A percentile compares a stretch with the other conserved stretches of the same genome.
These are phyloP conservation scores for Linnaemya vulpina DNA, from an alignment of 2,888 invertebrate genomes.

Conservation along the genomic window DNA sequence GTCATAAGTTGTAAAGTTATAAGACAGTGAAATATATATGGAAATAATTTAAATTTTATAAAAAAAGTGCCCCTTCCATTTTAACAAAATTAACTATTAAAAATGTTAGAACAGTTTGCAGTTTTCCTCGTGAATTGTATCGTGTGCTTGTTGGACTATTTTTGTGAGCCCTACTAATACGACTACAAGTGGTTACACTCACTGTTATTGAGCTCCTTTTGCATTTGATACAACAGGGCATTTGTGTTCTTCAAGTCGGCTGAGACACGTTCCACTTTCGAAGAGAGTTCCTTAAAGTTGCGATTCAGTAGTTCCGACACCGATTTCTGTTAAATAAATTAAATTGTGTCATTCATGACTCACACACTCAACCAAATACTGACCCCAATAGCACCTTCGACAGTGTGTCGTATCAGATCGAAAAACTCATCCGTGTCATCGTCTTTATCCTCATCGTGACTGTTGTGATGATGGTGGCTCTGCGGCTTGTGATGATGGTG, in stretches of 20 bases:
- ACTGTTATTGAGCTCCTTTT: slow-evolving; percentile 78
- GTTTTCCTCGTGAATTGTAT: no score
- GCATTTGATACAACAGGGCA: slow-evolving; percentile 75
- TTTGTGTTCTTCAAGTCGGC: slow-evolving; percentile 77
- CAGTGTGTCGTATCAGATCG: slow-evolving; percentile 79
- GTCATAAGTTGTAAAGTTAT: no score
- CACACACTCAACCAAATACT: slow-evolving; percentile 33
- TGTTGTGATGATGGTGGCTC: neutral
- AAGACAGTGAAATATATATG: no score
- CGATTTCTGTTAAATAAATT: slow-evolving; percentile 74
- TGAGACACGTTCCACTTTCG: slow-evolving; percentile 78
- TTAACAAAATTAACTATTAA: no score
- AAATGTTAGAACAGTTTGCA: no score
- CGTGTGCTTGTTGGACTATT: neutral
- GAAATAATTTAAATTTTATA: no score
- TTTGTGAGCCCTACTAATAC: neutral
- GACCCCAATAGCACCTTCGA: slow-evolving; percentile 79
- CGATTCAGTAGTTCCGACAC: slow-evolving; percentile 77
- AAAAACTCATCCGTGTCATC: slow-evolving; percentile 81
- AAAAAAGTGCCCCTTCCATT: no score
- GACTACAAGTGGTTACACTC: slow-evolving; percentile 64
- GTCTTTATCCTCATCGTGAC: slow-evolving; percentile 77
- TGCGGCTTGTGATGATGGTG: slow-evolving; percentile 56
- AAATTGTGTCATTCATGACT: neutral
- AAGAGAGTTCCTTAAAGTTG: slow-evolving; percentile 78